These are phyloP conservation scores for Cercopithecus mona DNA, from an alignment of 2,113 vertebrate species.

Conservation along the genomic window DNA sequence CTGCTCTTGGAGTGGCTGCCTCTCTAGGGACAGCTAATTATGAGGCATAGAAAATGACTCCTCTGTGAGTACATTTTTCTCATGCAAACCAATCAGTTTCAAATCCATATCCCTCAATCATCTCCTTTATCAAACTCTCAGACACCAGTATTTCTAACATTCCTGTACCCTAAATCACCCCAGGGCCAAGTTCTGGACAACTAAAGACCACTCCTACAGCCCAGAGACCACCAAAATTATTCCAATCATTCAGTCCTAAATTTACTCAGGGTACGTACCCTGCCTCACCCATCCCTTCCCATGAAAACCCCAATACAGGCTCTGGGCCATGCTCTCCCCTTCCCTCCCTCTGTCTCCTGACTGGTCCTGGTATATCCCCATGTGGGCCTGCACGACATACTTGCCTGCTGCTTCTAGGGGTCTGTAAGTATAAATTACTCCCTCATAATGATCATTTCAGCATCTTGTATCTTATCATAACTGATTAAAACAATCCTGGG, in stretches of 20 bases:
- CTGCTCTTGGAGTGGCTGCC: not conserved
- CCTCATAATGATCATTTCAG: not conserved
- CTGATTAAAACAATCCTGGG: not conserved
- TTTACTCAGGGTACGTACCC: not conserved
- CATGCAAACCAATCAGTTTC: not conserved
- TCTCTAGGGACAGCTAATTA: not conserved
- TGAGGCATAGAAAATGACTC: not conserved
- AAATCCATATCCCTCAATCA: not conserved
- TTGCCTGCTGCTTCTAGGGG: not conserved
- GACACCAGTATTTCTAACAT: not conserved
- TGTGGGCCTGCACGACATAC: fast-evolving
- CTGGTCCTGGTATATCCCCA: not conserved
- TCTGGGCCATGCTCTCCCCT: not conserved
- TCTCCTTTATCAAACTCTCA: not conserved
- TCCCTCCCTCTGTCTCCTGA: not conserved
- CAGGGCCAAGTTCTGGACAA: not conserved
- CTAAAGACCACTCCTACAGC: not conserved
- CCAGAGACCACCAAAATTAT: not conserved
- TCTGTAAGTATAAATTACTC: not conserved
- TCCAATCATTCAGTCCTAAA: not conserved
- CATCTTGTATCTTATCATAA: not conserved
- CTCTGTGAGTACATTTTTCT: not conserved
- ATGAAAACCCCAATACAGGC: not conserved
- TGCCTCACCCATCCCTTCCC: not conserved
- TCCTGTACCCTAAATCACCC: not conserved